Evolutionary conservation across 2,113 vertebrate species (phyloP).

Genomic region (Ia io): DNA sequence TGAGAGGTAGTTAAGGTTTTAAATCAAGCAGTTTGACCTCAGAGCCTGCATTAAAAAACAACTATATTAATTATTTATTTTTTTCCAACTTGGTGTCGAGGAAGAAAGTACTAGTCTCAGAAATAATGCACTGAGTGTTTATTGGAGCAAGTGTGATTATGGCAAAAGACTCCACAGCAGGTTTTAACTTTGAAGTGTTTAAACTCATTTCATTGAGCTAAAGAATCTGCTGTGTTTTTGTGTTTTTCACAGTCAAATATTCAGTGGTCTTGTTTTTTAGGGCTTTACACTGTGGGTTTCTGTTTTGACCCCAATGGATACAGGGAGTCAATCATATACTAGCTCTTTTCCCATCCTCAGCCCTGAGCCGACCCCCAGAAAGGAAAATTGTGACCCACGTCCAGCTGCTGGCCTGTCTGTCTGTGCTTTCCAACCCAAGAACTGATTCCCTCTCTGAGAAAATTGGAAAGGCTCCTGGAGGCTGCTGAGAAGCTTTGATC

Average conservation of each 20-base stretch:
- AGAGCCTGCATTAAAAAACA: constrained; percentile 22
- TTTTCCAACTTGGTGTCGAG: not conserved
- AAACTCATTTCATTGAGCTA: constrained; percentile 33
- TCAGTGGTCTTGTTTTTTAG: constrained; percentile 40
- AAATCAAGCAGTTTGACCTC: not conserved
- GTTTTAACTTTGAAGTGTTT: constrained; percentile 44
- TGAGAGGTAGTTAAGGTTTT: constrained; percentile 1
- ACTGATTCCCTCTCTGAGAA: constrained; percentile 68
- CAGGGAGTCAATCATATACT: constrained; percentile 12
- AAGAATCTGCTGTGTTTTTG: constrained; percentile 45
- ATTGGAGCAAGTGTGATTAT: constrained; percentile 11
- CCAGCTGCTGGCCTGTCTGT: constrained; percentile 67
- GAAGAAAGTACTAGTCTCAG: constrained; percentile 1
- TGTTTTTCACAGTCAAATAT: not conserved
- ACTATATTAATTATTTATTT: constrained; percentile 35
- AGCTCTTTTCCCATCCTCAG: constrained; percentile 62
- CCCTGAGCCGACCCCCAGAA: constrained; percentile 55
- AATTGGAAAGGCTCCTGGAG: constrained; percentile 70
- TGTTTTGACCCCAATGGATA: constrained; percentile 12
- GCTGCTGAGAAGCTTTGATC: constrained; percentile 68
- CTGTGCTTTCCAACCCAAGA: constrained; percentile 67
- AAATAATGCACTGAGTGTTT: not conserved
- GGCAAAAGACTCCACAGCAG: not conserved
- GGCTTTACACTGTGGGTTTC: constrained; percentile 6
- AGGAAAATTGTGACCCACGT: constrained; percentile 67